These are phyloP conservation scores for Steromphala cineraria DNA, from an alignment of 2,888 invertebrate species.

Conservation along the genomic window DNA sequence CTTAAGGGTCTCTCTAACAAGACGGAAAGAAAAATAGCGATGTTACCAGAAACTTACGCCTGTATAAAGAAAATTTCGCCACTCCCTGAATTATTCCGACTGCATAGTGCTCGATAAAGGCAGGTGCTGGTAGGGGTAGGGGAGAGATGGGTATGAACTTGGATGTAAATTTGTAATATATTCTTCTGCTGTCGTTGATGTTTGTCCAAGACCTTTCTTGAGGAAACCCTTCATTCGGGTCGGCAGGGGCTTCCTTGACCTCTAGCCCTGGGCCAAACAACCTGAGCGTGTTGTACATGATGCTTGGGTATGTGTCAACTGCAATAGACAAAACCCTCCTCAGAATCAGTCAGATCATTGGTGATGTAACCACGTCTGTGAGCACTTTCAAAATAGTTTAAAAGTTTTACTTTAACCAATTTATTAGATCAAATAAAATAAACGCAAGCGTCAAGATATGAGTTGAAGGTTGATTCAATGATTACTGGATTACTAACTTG, in stretches of 20 bases:
- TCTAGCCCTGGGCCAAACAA: neutral
- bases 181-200: neutral
- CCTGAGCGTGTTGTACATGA: neutral
- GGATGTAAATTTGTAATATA: neutral
- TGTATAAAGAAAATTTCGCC: neutral
- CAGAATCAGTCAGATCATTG: too few relatives aligned
- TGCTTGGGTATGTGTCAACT: neutral
- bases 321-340: neutral
- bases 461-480: too few relatives aligned
- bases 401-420: too few relatives aligned
- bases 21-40: too few relatives aligned
- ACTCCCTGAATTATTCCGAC: neutral
- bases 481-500: slow-evolving; percentile 15
- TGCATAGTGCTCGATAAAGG: neutral
- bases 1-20: too few relatives aligned
- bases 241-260: neutral
- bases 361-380: too few relatives aligned
- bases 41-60: too few relatives aligned
- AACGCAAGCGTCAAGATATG: too few relatives aligned
- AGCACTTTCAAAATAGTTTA: too few relatives aligned
- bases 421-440: too few relatives aligned
- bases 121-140: neutral
- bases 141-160: neutral
- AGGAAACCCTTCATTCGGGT: neutral
- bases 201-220: neutral